Percentiles rank a stretch among this genome's conserved stretches.
phyloP scores from a whole-genome alignment of 23 tunicate genomes.

The Halocynthia roretzi region DNA sequence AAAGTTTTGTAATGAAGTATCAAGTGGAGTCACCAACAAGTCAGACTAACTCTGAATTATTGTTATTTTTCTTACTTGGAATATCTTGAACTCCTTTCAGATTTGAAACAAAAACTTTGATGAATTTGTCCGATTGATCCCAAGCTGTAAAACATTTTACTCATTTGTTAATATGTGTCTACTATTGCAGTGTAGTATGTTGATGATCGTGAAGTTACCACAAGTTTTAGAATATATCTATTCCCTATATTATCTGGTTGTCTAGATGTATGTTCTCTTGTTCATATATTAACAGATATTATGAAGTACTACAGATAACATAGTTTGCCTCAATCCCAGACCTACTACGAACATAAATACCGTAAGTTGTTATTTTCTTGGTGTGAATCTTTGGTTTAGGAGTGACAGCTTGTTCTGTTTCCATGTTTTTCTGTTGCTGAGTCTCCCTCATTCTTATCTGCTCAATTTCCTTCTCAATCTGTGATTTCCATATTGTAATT shows the following conservation, averaged over 20 bases:
- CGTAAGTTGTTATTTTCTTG: slow-evolving; percentile 64
- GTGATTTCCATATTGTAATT: slow-evolving; percentile 22
- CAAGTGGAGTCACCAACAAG: too few species aligned
- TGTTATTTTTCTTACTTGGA: not conserved
- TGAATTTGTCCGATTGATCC: slow-evolving; percentile 90
- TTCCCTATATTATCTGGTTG: not conserved
- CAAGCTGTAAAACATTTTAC: slow-evolving; percentile 45
- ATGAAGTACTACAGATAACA: not conserved
- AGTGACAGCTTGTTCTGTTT: not conserved
- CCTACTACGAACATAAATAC: slow-evolving; percentile 4
- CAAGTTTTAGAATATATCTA: not conserved
- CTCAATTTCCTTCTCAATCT: slow-evolving; percentile 39
- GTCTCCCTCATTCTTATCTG: not conserved
- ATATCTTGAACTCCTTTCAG: slow-evolving; percentile 22
- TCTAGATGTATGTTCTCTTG: not conserved
- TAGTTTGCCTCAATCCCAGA: not conserved
- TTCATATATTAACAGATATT: not conserved
- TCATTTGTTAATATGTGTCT: not conserved
- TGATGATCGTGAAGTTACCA: too few species aligned
- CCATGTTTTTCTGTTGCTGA: not conserved
- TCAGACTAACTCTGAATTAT: too few species aligned
- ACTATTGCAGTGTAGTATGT: too few species aligned
- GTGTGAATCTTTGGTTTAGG: slow-evolving; percentile 35
- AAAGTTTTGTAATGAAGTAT: too few species aligned
- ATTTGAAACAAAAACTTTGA: slow-evolving; percentile 65